Conservation (phyloP, 1,140 invertebrate genomes). For the Drosophila melanogaster region DNA sequence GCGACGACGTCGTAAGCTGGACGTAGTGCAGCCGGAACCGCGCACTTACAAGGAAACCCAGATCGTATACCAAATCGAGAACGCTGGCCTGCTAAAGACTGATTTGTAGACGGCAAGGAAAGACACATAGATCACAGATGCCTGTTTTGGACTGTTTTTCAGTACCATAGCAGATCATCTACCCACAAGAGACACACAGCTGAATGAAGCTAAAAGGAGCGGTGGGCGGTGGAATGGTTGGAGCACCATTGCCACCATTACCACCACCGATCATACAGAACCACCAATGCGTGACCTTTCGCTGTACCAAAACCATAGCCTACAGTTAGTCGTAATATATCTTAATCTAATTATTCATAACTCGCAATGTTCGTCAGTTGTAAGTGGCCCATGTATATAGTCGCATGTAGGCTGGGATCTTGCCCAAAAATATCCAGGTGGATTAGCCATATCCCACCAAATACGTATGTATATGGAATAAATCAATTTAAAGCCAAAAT, state of each 20-base stretch:
- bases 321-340: constrained; percentile 26
- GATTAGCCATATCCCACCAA: not conserved
- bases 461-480: constrained; percentile 7
- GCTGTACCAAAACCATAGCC: constrained; percentile 48
- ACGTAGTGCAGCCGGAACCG: constrained; percentile 91
- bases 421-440: constrained; percentile 14
- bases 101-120: constrained; percentile 86
- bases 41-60: constrained; percentile 93
- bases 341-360: constrained; percentile 15
- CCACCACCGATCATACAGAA: constrained; percentile 39
- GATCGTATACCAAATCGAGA: constrained; percentile 92
- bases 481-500: constrained; percentile 1
- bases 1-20: constrained; percentile 85
- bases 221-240: constrained; percentile 6
- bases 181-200: constrained; percentile 42
- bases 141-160: no score
- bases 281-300: constrained; percentile 49
- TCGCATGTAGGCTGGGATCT: constrained; percentile 6
- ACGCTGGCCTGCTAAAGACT: constrained; percentile 91
- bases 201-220: constrained; percentile 64
- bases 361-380: constrained; percentile 19
- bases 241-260: constrained; percentile 6
- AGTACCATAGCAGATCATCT: no score
- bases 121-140: constrained; percentile 8
- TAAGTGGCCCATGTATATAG: constrained; percentile 29